Conservation (phyloP, 2,888 invertebrate genomes). For the Glaucopsyche alexis region DNA sequence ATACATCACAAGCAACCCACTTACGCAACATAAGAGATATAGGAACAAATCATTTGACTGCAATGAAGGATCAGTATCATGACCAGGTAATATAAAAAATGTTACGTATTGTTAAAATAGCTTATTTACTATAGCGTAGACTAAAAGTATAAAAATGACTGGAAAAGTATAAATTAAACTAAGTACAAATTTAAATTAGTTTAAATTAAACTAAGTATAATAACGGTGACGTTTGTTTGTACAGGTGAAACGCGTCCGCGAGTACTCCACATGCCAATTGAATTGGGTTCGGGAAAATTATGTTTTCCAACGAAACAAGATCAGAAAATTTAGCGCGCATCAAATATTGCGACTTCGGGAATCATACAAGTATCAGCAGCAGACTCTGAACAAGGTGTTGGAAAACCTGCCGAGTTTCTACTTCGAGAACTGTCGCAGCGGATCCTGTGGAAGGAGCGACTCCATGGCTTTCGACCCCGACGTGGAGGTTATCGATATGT, state of each 20-base stretch:
- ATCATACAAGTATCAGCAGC: constrained; percentile 97
- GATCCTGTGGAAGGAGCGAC: constrained; percentile 88
- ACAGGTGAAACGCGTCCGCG: constrained; percentile 93
- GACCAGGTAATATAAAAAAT: constrained; percentile 84
- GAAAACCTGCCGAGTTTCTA: constrained; percentile 95
- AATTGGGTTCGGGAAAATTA: constrained; percentile 97
- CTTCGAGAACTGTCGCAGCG: constrained; percentile 95
- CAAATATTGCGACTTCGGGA: constrained; percentile 93
- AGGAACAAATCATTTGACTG: constrained; percentile 91
- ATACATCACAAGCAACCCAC: constrained; percentile 92
- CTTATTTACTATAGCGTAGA: not conserved
- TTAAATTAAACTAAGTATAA: too few relatives aligned
- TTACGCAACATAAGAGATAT: constrained; percentile 94
- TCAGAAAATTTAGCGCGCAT: constrained; percentile 96
- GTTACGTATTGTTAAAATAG: not conserved
- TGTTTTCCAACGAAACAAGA: constrained; percentile 95
- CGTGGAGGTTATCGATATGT: constrained; percentile 82
- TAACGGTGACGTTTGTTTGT: constrained; percentile 42
- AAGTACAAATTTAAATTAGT: not conserved
- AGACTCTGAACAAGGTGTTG: constrained; percentile 94
- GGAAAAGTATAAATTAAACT: not conserved
- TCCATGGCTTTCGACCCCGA: constrained; percentile 86
- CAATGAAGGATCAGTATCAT: constrained; percentile 93
- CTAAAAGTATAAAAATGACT: not conserved
- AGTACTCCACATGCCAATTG: constrained; percentile 94